Conservation (phyloP, 1,140 invertebrate species). For the Zaprionus capensis region DNA sequence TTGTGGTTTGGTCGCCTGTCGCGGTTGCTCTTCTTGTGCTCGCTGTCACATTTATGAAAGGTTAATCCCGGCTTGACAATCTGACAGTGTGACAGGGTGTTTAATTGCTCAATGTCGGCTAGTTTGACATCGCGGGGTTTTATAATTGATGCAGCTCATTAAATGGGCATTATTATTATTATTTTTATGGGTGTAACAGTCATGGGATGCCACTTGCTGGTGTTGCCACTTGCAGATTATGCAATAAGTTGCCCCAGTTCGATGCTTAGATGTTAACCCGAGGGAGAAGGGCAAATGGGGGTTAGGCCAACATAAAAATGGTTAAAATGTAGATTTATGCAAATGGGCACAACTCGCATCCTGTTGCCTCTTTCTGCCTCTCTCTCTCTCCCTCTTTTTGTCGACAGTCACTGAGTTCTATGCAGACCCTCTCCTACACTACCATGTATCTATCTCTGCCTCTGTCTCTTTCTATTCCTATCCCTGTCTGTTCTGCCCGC, state of each 20-base stretch:
- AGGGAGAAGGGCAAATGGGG: neutral
- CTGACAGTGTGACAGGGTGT: constrained; percentile 47
- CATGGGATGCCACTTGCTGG: constrained; percentile 11
- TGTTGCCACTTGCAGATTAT: neutral
- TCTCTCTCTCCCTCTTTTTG: constrained; percentile 1
- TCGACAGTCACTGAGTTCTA: neutral
- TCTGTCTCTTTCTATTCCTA: constrained; percentile 13
- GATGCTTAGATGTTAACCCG: neutral
- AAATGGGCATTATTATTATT: constrained; percentile 20
- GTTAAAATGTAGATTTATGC: constrained; percentile 80
- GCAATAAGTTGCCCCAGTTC: constrained; percentile 49
- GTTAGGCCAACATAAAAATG: constrained; percentile 49
- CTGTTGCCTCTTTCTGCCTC: constrained; percentile 45
- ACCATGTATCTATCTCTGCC: neutral
- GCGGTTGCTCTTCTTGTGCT: constrained; percentile 19
- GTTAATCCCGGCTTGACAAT: constrained; percentile 68
- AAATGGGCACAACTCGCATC: constrained; percentile 68
- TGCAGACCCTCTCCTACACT: neutral
- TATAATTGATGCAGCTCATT: constrained; percentile 55
- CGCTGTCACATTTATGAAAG: constrained; percentile 45
- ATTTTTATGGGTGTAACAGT: neutral
- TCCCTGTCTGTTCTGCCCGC: constrained; percentile 27
- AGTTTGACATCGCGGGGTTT: constrained; percentile 59
- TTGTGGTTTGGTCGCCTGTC: constrained; percentile 31
- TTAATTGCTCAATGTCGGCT: constrained; percentile 75